Percentiles rank a stretch among this genome's conserved stretches.
Conservation (phyloP, 2,113 vertebrate species). For the Corythoichthys intestinalis region DNA sequence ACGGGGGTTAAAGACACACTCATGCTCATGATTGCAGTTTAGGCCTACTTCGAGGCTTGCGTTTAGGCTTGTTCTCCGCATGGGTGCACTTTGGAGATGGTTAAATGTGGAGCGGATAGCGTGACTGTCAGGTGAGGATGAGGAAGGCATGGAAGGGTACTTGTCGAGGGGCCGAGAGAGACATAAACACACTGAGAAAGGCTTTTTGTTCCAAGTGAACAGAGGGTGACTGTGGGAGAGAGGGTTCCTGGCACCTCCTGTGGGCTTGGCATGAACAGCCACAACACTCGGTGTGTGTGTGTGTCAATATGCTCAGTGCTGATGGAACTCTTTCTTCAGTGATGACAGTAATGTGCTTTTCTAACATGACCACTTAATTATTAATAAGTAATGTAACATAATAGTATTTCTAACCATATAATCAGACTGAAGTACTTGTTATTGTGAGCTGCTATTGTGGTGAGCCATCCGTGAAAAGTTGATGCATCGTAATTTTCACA, state of each 20-base stretch:
- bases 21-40: not conserved
- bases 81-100: conserved; percentile 1
- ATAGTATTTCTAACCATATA: not conserved
- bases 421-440: not conserved
- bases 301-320: conserved; percentile 9
- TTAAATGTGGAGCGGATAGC: conserved; percentile 23
- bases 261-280: conserved; percentile 53
- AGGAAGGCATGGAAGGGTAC: conserved; percentile 4
- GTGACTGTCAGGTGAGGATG: conserved; percentile 40
- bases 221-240: conserved; percentile 67
- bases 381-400: not conserved
- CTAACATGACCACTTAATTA: not conserved
- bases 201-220: conserved; percentile 68
- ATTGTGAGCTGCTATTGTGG: not conserved
- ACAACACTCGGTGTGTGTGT: conserved; percentile 25
- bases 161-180: conserved; percentile 16
- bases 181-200: conserved; percentile 34
- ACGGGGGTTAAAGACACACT: not conserved
- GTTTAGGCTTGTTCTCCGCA: not conserved
- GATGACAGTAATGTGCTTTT: not conserved
- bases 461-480: not conserved
- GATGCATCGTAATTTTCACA: no score
- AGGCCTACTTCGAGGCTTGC: not conserved
- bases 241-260: conserved; percentile 66
- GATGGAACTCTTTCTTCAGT: conserved; percentile 2